Conservation (phyloP, 1,140 invertebrate genomes). For the Homarus americanus region DNA sequence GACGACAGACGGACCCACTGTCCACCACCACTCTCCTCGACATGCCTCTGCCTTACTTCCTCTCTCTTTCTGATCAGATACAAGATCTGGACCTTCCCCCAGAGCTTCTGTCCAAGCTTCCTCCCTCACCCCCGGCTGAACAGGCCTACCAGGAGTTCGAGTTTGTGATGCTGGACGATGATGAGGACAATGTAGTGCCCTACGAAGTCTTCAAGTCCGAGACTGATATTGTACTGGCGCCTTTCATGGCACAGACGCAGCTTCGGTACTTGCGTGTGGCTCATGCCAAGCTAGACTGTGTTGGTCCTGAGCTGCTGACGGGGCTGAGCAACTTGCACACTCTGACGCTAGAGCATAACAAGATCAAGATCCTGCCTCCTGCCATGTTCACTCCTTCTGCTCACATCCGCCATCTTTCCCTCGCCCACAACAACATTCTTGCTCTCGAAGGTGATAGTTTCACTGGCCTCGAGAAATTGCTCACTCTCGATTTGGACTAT, state of each 20-base stretch:
- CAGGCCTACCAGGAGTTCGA: constrained; percentile 21
- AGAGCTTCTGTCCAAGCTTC: constrained; percentile 14
- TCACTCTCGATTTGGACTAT: constrained; percentile 66
- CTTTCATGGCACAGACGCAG: constrained; percentile 47
- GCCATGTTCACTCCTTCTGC: constrained; percentile 64
- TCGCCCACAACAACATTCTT: constrained; percentile 68
- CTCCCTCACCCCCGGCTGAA: not conserved
- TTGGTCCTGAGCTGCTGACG: constrained; percentile 56
- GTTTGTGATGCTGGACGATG: constrained; percentile 24
- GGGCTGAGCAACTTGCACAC: constrained; percentile 59
- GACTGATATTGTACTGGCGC: constrained; percentile 43
- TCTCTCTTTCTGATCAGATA: constrained; percentile 51
- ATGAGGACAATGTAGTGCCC: constrained; percentile 50
- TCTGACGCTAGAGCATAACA: constrained; percentile 66
- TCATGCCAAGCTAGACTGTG: constrained; percentile 61
- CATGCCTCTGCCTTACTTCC: constrained; percentile 58
- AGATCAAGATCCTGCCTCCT: constrained; percentile 61
- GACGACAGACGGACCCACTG: constrained; percentile 51
- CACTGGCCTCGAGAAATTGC: constrained; percentile 50
- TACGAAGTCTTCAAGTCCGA: constrained; percentile 62
- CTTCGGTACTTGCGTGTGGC: constrained; percentile 66
- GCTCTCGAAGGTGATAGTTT: constrained; percentile 55
- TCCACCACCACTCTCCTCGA: constrained; percentile 59
- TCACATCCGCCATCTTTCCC: constrained; percentile 53
- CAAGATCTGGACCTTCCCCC: constrained; percentile 58